Evolutionary conservation across 2,888 invertebrate species (phyloP).

Genomic region (Meganola albula): DNA sequence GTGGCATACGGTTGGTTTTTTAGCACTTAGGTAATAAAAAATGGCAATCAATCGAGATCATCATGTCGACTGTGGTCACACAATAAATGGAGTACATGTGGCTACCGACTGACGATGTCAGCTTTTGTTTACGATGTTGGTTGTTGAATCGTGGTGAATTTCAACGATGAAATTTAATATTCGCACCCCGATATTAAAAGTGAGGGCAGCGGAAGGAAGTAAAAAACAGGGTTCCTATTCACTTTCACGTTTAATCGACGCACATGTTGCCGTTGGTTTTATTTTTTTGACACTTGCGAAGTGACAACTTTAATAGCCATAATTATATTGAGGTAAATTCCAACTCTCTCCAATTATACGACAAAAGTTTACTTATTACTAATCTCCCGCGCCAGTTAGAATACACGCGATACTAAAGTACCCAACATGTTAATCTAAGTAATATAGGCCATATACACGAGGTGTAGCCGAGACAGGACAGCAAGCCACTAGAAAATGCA

Average conservation of each 20-base stretch:
- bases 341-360: no score
- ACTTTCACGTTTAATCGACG: slow-evolving; percentile 67
- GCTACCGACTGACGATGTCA: slow-evolving; percentile 65
- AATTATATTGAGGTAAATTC: no score
- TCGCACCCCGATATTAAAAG: slow-evolving; percentile 68
- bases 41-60: slow-evolving; percentile 56
- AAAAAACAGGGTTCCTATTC: slow-evolving; percentile 67
- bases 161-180: slow-evolving; percentile 66
- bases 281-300: no score
- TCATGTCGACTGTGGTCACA: slow-evolving; percentile 62
- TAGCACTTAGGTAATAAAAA: slow-evolving; percentile 43
- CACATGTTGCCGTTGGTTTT: slow-evolving; percentile 53
- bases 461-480: no score
- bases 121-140: slow-evolving; percentile 32
- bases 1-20: slow-evolving; percentile 47
- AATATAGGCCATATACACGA: no score
- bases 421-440: no score
- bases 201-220: slow-evolving; percentile 74
- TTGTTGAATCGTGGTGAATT: slow-evolving; percentile 23
- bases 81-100: slow-evolving; percentile 65
- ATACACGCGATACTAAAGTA: no score
- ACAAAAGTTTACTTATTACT: no score
- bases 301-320: no score
- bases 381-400: no score
- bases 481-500: no score